Conservation (phyloP, 2,113 vertebrate genomes). For the Hemibagrus wyckioides region DNA sequence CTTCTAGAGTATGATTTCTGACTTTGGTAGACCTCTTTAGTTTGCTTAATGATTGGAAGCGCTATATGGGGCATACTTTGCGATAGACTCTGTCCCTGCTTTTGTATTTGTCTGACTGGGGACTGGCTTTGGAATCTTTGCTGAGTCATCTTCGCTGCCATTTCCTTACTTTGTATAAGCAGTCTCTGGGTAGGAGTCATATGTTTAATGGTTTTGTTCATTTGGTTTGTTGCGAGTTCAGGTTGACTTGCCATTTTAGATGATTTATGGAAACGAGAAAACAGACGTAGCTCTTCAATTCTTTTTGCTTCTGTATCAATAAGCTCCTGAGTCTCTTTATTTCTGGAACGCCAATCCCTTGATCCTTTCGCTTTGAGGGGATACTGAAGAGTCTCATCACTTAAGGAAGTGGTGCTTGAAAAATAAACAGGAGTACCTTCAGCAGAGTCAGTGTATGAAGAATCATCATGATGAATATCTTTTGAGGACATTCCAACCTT, state of each 20-base stretch:
- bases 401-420: constrained; percentile 88
- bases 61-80: constrained; percentile 64
- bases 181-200: constrained; percentile 71
- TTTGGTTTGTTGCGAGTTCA: constrained; percentile 57
- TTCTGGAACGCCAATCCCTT: constrained; percentile 68
- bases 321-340: constrained; percentile 58
- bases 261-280: constrained; percentile 76
- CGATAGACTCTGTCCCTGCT: constrained; percentile 60
- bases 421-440: constrained; percentile 90
- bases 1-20: constrained; percentile 54
- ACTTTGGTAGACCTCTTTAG: constrained; percentile 59
- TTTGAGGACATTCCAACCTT: constrained; percentile 73
- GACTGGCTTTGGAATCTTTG: constrained; percentile 71
- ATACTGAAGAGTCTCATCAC: constrained; percentile 89
- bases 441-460: constrained; percentile 85
- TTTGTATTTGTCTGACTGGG: constrained; percentile 67
- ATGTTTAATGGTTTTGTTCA: constrained; percentile 65
- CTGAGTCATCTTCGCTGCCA: constrained; percentile 69
- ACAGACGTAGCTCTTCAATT: constrained; percentile 68
- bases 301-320: constrained; percentile 65
- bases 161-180: constrained; percentile 75
- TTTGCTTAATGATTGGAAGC: constrained; percentile 67
- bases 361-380: constrained; percentile 67
- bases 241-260: constrained; percentile 61
- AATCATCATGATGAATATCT: constrained; percentile 79